Conservation (phyloP, 1,140 invertebrate genomes). For the Chlorops oryzae region DNA sequence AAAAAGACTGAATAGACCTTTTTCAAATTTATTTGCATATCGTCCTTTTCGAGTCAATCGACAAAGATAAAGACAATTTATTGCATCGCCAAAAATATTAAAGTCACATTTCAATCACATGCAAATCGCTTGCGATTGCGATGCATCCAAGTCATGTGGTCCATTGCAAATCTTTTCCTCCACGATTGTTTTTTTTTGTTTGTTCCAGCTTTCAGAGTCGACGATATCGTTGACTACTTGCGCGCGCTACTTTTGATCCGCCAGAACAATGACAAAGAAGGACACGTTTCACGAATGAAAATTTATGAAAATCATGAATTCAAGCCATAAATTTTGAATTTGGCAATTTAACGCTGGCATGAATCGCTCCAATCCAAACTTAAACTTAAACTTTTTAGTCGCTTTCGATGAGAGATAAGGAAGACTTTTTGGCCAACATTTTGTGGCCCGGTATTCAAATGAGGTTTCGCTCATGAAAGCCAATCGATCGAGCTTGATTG, state of each 20-base stretch:
- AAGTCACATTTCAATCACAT: slow-evolving; percentile 29
- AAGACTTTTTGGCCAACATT: too few species aligned
- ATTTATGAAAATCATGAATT: slow-evolving; percentile 22
- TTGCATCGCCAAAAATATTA: slow-evolving; percentile 20
- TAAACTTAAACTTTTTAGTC: neutral
- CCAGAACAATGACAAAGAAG: slow-evolving; percentile 15
- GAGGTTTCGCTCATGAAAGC: too few species aligned
- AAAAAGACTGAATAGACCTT: too few species aligned
- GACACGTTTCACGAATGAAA: slow-evolving; percentile 17
- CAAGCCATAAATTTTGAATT: slow-evolving; percentile 20
- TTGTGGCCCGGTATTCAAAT: too few species aligned
- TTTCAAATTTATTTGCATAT: too few species aligned
- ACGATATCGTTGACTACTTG: neutral
- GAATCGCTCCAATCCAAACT: neutral
- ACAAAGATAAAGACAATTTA: slow-evolving; percentile 17
- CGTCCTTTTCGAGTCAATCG: too few species aligned
- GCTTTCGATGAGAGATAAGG: too few species aligned
- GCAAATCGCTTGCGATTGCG: slow-evolving; percentile 12
- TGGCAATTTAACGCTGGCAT: slow-evolving; percentile 17
- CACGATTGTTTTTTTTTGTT: neutral
- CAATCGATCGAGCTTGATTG: too few species aligned
- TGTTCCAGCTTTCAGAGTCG: neutral
- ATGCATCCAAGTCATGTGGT: neutral
- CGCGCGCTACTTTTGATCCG: neutral
- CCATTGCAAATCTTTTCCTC: neutral